Evolutionary conservation across 2,888 invertebrate species (phyloP), one percentile per base, ranked within the genome.

Genomic region (Himalopsyche japonica): DNA sequence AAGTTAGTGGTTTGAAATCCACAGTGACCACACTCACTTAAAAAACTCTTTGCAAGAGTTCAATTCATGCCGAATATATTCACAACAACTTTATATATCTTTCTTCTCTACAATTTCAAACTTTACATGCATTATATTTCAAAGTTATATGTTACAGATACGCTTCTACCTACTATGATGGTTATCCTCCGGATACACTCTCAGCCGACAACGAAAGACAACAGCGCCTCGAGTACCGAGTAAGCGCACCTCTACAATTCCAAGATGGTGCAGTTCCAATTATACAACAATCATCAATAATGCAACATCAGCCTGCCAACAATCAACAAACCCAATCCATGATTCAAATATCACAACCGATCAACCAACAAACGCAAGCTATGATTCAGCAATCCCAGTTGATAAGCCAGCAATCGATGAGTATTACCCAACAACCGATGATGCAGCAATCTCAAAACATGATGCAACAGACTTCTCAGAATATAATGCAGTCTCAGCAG

Each of bases 171-270:
- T 90, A 90, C 88, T 89, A 89, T 87, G 84, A 90, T 88, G 79
- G 83, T n/a, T 76, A 84, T 20, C 83, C 80, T 24, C 48, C 76
- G 18, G 85, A 85, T 86, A 88, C 87, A 86, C 8, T 24, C 57
- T 24, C 15, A 20, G 24, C 57, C 15, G 84, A 87, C 81, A 88
- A 88, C 34, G 87, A 57, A 57, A 20, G 57, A 57, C 57, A 20
- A 24, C 57, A 57, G 20, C 20, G 57, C 10, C 57, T 57, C 10
- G 88, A 88, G 88, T 91, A 91, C 89, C 90, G 90, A 89, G 92
- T 92, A 89, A 92, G 91, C 0, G 92, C 92, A 0, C 87, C 87
- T 32, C 92, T 92, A 12, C 92, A 92, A 90, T 92, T 92, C 90
- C 92, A 92, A 87, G 92, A 92, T 87, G 92, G 92, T 79, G 92